Evolutionary conservation across 2,888 invertebrate species (phyloP).

Genomic region (Pristionchus maxplancki): DNA sequence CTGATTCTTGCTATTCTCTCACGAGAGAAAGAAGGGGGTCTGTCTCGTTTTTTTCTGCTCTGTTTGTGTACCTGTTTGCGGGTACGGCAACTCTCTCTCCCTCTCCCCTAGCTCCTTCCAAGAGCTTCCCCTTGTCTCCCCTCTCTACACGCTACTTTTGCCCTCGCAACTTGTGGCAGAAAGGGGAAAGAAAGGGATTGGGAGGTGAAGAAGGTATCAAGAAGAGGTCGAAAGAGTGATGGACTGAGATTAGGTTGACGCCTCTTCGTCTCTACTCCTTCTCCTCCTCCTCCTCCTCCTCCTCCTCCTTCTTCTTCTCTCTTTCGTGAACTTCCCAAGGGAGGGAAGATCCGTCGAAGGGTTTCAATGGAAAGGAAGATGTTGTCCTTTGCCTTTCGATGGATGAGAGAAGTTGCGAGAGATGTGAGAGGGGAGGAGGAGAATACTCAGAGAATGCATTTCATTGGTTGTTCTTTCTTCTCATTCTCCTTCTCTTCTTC

Average conservation of each 20-base stretch:
- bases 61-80: conserved; percentile 46
- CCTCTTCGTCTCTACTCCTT: neutral
- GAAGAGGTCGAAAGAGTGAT: conserved; percentile 12
- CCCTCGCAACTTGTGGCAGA: conserved; percentile 13
- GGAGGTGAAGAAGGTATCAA: neutral
- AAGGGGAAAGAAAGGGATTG: conserved; percentile 11
- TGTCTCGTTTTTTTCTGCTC: conserved; percentile 42
- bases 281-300: neutral
- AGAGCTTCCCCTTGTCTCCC: conserved; percentile 9
- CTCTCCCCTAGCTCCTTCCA: conserved; percentile 1
- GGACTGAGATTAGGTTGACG: neutral
- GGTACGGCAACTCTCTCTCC: conserved; percentile 6
- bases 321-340: conserved; percentile 1
- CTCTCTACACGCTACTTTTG: neutral
- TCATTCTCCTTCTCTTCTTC: neutral
- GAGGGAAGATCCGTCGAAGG: conserved; percentile 2
- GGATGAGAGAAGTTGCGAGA: conserved; percentile 2
- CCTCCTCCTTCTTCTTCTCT: neutral
- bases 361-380: conserved; percentile 21
- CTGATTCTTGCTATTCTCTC: conserved; percentile 35
- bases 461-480: neutral
- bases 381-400: conserved; percentile 7
- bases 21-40: neutral
- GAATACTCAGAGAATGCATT: neutral
- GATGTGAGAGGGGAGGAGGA: neutral